These are phyloP conservation scores for Congeria kusceri DNA, from an alignment of 2,888 invertebrate genomes.

Conservation along the genomic window DNA sequence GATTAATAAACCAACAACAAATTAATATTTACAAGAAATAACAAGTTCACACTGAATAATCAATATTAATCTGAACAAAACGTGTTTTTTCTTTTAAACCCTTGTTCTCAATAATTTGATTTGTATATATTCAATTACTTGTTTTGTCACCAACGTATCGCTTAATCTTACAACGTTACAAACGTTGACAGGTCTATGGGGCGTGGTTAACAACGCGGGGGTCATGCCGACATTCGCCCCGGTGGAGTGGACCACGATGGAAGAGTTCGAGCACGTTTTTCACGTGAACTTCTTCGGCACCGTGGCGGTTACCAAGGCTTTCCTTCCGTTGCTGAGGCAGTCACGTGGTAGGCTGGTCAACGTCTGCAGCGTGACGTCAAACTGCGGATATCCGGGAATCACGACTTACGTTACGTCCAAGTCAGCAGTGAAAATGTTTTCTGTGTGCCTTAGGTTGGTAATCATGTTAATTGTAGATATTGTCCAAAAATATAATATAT, in stretches of 20 bases:
- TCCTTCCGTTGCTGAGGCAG: conserved; percentile 75
- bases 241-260: conserved; percentile 81
- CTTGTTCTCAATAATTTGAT: too few relatives aligned
- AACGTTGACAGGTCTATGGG: conserved; percentile 82
- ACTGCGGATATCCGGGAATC: conserved; percentile 58
- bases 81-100: too few relatives aligned
- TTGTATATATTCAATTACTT: neutral
- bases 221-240: conserved; percentile 73
- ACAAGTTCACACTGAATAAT: too few relatives aligned
- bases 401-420: conserved; percentile 77
- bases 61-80: too few relatives aligned
- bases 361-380: conserved; percentile 75
- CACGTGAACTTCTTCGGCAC: conserved; percentile 83
- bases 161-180: too few relatives aligned
- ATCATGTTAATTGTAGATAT: too few relatives aligned
- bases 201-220: conserved; percentile 81
- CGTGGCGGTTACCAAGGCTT: conserved; percentile 74
- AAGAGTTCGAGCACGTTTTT: conserved; percentile 78
- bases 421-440: conserved; percentile 76
- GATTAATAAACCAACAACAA: too few relatives aligned
- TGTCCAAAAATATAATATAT: neutral
- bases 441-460: conserved; percentile 75
- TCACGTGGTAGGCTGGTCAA: conserved; percentile 78
- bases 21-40: too few relatives aligned
- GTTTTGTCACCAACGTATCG: too few relatives aligned